phyloP scores from a whole-genome alignment of 2,113 vertebrate species.

The Pachyramphus minor region DNA sequence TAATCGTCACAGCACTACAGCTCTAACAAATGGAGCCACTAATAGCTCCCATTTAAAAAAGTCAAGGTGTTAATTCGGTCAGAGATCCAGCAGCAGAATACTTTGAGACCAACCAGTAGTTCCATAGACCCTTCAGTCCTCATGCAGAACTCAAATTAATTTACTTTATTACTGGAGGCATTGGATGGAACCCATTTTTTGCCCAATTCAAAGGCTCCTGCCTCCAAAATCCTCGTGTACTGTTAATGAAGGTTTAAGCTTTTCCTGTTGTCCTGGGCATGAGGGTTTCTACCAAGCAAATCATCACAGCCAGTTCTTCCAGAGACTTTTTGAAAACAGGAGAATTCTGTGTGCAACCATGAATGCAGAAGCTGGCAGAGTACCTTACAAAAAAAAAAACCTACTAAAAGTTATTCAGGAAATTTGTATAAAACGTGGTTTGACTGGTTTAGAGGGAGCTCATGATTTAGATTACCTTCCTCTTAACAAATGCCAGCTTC shows the following conservation, averaged over 20 bases:
- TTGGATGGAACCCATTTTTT: background rate
- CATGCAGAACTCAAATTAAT: background rate
- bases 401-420: background rate
- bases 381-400: background rate
- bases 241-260: background rate
- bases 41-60: background rate
- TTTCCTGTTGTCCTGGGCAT: background rate
- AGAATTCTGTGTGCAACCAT: background rate
- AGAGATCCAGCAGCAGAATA: background rate
- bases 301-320: rapidly evolving
- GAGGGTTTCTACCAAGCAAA: rapidly evolving
- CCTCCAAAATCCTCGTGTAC: rapidly evolving
- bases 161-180: background rate
- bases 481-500: background rate
- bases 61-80: background rate
- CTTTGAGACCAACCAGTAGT: background rate
- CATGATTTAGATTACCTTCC: background rate
- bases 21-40: background rate
- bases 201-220: background rate
- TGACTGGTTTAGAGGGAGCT: background rate
- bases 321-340: background rate
- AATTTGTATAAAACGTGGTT: background rate
- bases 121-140: background rate
- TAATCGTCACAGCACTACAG: background rate
- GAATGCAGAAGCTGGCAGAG: background rate